Base-by-base conservation (phyloP, 2,888 invertebrate species). In the Torymus auratus region DNA sequence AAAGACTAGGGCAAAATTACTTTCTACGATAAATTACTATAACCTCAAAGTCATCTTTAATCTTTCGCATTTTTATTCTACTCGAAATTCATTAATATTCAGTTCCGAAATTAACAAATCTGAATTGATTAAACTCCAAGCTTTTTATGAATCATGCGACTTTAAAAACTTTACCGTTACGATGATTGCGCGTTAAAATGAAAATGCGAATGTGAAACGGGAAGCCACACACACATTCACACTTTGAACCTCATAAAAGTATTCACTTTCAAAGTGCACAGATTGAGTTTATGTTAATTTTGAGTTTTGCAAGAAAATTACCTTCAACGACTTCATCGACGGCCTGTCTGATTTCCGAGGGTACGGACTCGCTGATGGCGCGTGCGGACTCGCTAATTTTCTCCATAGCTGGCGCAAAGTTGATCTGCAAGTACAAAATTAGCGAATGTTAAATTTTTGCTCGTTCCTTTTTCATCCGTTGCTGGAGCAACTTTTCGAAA, bases 281-380 rank as follows among this genome's bases (percentile, higher is more conserved):
- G 41, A 41, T 41, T 7, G 41, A 41, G 41, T 41, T 41, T 69
- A 50, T 68, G 20, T 61, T 60, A 10, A 56, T 41, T 17, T 41
- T 14, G 1, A 14, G 52, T 41, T 50, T 14, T 62, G 13, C 13
- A 17, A 62, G 53, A 75, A 75, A 73, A 41, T 79, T 82, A 92
- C 92, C 94, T 91, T 94, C 94, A 77, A 92, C 92, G 70, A 93
- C 91, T 85, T 93, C 92, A 69, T 93, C 91, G 83, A 93, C 91
- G 84, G 92, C 92, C 75, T 92, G 91, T 86, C 93, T 93, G 82
- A 94, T 89, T 83, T 93, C 93, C 83, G 92, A 90, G 67, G 94
- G 94, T 70, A 94, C 92, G 68, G 91, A 92, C 62, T 92, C 92
- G 55, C 91, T 92, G 65, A 94, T 88, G 70, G 91, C 90, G 64